Conservation (phyloP, 2,888 invertebrate species). For the Eueremaeus valkanovi region DNA sequence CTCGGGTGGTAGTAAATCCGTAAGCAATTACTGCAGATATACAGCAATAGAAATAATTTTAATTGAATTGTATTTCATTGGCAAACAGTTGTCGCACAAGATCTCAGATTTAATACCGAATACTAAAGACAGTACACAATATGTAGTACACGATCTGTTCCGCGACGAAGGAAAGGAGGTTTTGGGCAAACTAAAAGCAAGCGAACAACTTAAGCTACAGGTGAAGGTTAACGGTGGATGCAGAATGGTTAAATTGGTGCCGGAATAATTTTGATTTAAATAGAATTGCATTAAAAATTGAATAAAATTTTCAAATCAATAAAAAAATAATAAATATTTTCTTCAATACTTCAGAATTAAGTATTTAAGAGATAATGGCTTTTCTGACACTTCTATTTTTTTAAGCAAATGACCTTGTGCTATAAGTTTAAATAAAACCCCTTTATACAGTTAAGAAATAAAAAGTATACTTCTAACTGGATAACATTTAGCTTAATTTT, state of each 20-base stretch:
- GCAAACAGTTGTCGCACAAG: slow-evolving; percentile 30
- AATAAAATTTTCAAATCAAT: too few species aligned
- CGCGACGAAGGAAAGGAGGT: not conserved
- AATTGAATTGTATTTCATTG: not conserved
- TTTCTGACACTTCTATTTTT: too few species aligned
- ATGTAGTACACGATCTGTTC: slow-evolving; percentile 30
- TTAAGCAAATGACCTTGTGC: too few species aligned
- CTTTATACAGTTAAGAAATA: too few species aligned
- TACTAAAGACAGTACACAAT: not conserved
- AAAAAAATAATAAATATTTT: too few species aligned
- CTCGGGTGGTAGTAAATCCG: not conserved
- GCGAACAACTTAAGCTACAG: not conserved
- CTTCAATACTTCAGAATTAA: too few species aligned
- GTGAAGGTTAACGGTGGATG: not conserved
- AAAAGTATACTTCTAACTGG: too few species aligned
- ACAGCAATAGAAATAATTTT: too few species aligned
- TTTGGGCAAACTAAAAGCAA: not conserved
- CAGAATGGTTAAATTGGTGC: slow-evolving; percentile 35
- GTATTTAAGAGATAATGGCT: too few species aligned
- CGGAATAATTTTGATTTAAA: not conserved
- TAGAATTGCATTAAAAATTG: not conserved
- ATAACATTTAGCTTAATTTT: too few species aligned
- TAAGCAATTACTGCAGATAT: too few species aligned
- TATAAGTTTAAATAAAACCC: too few species aligned
- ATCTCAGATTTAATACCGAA: slow-evolving; percentile 25